Conservation (phyloP, 2,113 vertebrate genomes). For the Zeus faber region DNA sequence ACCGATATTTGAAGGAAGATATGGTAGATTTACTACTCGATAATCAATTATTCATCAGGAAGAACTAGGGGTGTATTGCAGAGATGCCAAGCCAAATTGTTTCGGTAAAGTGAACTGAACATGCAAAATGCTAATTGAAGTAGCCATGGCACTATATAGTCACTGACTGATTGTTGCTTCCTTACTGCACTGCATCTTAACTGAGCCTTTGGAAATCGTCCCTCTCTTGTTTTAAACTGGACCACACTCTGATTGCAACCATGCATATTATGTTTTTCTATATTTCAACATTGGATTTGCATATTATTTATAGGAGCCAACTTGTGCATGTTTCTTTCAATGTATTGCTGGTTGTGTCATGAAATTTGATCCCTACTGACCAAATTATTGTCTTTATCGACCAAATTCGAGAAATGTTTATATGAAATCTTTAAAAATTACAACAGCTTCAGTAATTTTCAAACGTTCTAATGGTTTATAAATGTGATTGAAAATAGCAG, state of each 20-base stretch:
- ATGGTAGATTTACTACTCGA: constrained; percentile 49
- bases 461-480: constrained; percentile 55
- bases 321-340: constrained; percentile 76
- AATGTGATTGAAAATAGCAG: constrained; percentile 29
- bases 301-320: constrained; percentile 70
- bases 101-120: constrained; percentile 21
- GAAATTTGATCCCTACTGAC: constrained; percentile 35
- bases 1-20: constrained; percentile 25
- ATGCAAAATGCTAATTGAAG: constrained; percentile 38
- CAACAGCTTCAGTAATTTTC: constrained; percentile 77
- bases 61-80: constrained; percentile 23
- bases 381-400: constrained; percentile 39
- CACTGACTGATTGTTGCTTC: constrained; percentile 62
- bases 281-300: too few species aligned
- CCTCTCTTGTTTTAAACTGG: constrained; percentile 85
- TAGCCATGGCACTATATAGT: constrained; percentile 55
- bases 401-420: constrained; percentile 71
- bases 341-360: constrained; percentile 51
- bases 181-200: constrained; percentile 91
- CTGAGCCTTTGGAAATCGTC: constrained; percentile 92
- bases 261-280: constrained; percentile 47
- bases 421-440: constrained; percentile 74
- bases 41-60: constrained; percentile 32
- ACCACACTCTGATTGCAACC: constrained; percentile 79
- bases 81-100: constrained; percentile 29